Evolutionary conservation across 92 coral and sea anemone species (phyloP), one percentile per base, ranked within the genome.

Genomic region (Umimayanthus kanabou): DNA sequence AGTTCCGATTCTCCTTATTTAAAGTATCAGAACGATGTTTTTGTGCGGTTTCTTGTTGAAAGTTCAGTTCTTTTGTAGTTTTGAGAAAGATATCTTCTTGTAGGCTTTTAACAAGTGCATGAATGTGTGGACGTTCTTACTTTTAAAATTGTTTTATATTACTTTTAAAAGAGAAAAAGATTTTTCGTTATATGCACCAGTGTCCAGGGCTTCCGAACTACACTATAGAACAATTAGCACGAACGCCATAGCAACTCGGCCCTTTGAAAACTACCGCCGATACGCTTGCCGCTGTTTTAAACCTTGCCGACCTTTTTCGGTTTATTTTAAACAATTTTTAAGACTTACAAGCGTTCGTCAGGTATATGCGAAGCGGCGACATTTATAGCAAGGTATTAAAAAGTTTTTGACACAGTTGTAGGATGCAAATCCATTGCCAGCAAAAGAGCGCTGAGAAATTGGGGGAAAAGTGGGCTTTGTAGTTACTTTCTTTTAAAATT

Each of bases 221-320:
- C 73, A 33, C 39, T 6, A 33, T 33, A 29, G 77, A 37, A 42
- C 40, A 73, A 4, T 14, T 39, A 11, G 49, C 25, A 39, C 25
- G 39, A 73, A 73, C 4, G 78, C 15, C 40, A 11, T 18, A 37
- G 43, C 47, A 23, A 37, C 4, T 43, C 79, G 11, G 45, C 6
- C 79, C 79, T 75, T 75, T 75, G 79, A 75, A 37, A 33, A 43
- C 11, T 75, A 20, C 79, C 79, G 79, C 50, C 79, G 10, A 14
- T 39, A 8, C 28, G 4, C 49, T 75, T 40, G 45, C 45, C 50
- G 79, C 49, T 39, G 29, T 40, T 75, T 13, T 75, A 61, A 25
- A 40, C n/a, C 23, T 75, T 39, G 79, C 79, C 79, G 79, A 75
- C 79, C 58, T 39, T n/a, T 57, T 61, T 61, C 69, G 23, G 25